phyloP scores from a whole-genome alignment of 2,888 invertebrate species.

The Philaethria dido region DNA sequence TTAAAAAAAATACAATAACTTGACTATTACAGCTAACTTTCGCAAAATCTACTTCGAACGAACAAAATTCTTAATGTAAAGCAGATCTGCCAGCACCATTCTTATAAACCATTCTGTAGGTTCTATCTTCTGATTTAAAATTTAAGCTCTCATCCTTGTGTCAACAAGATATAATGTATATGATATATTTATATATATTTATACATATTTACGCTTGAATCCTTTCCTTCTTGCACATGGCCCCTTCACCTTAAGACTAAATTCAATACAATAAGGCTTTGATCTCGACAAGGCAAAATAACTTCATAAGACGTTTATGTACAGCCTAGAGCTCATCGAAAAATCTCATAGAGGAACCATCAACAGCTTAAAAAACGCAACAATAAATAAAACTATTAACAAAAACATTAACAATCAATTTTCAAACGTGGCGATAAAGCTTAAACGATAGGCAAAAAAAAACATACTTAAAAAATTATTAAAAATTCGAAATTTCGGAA shows the following conservation, averaged over 20 bases:
- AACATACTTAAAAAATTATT: conserved; percentile 39
- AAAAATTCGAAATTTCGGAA: conserved; percentile 53
- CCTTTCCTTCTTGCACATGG: conserved; percentile 57
- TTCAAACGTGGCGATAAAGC: conserved; percentile 56
- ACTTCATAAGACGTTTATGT: conserved; percentile 32
- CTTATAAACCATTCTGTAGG: conserved; percentile 57
- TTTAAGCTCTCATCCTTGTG: conserved; percentile 48
- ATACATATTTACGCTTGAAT: conserved; percentile 35
- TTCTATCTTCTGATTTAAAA: conserved; percentile 46
- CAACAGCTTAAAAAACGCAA: conserved; percentile 65
- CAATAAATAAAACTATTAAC: conserved; percentile 66
- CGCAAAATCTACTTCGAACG: conserved; percentile 46
- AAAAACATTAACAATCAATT: conserved; percentile 61
- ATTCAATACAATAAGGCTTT: conserved; percentile 68
- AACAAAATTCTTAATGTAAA: conserved; percentile 60
- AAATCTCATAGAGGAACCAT: conserved; percentile 66
- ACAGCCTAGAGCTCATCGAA: conserved; percentile 36
- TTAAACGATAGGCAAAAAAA: conserved; percentile 51
- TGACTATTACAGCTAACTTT: conserved; percentile 57
- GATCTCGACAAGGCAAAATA: conserved; percentile 64
- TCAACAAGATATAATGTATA: conserved; percentile 37
- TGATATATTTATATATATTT: conserved; percentile 40
- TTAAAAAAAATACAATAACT: conserved; percentile 50
- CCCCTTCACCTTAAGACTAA: conserved; percentile 73
- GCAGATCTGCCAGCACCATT: conserved; percentile 81